phyloP scores from a whole-genome alignment of 1,140 invertebrate genomes.

The Sitodiplosis mosellana region DNA sequence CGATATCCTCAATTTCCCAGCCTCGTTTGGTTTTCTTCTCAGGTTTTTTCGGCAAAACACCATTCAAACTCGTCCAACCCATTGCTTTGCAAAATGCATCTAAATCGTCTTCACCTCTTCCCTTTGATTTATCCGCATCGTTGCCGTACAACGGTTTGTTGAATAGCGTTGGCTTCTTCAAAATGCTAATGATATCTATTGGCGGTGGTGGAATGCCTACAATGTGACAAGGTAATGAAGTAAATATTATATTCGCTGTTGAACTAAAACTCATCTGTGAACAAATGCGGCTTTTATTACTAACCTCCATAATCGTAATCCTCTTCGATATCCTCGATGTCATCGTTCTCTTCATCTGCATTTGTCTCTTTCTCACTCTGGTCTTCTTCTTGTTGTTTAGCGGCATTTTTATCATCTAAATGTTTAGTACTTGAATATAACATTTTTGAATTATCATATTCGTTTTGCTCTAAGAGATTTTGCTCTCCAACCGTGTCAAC shows the following conservation, averaged over 20 bases:
- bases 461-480: conserved; percentile 10
- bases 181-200: conserved; percentile 6
- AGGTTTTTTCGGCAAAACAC: conserved; percentile 6
- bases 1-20: conserved; percentile 26
- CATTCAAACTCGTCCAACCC: conserved; percentile 8
- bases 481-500: conserved; percentile 19
- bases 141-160: not conserved
- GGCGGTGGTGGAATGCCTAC: conserved; percentile 9
- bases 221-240: too few relatives aligned
- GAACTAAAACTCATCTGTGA: too few relatives aligned
- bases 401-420: not conserved
- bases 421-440: not conserved
- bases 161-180: conserved; percentile 1
- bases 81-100: conserved; percentile 6
- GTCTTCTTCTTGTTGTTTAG: not conserved
- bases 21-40: conserved; percentile 12
- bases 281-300: too few relatives aligned
- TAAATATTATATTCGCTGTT: not conserved
- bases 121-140: conserved; percentile 4
- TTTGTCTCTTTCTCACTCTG: conserved; percentile 2
- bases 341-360: conserved; percentile 2
- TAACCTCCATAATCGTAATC: conserved; percentile 14
- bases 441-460: conserved; percentile 1
- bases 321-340: conserved; percentile 5
- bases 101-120: conserved; percentile 7